Percentiles rank a stretch among this genome's conserved stretches.
Evolutionary conservation across 2,797 vertebrate genomes (phyloP).

Genomic region (Clarias fuscus): DNA sequence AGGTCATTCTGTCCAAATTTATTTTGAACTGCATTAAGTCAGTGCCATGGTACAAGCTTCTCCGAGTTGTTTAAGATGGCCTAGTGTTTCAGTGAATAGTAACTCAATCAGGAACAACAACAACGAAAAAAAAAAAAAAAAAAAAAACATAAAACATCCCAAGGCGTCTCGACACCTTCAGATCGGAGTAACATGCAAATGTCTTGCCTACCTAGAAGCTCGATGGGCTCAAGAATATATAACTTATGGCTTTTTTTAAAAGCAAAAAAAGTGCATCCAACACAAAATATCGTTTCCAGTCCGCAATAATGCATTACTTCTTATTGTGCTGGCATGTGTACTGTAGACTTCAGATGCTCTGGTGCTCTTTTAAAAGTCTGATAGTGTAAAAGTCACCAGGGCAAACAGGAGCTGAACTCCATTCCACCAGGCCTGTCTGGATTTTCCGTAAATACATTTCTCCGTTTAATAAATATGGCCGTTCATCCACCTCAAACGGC

Average conservation of each 20-base stretch:
- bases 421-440: conserved; percentile 61
- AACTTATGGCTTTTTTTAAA: conserved; percentile 86
- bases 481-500: conserved; percentile 46
- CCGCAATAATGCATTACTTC: conserved; percentile 62
- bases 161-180: conserved; percentile 68
- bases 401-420: conserved; percentile 55
- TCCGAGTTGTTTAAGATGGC: conserved; percentile 71
- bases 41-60: conserved; percentile 80
- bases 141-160: conserved; percentile 62
- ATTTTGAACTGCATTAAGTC: conserved; percentile 76
- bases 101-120: conserved; percentile 51
- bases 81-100: conserved; percentile 60
- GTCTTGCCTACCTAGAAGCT: conserved; percentile 74
- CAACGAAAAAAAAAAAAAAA: conserved; percentile 50
- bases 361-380: conserved; percentile 43
- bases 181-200: conserved; percentile 80
- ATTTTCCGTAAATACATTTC: conserved; percentile 60
- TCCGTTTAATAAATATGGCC: conserved; percentile 78
- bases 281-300: conserved; percentile 73
- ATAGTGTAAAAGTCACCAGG: conserved; percentile 25
- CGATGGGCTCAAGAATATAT: conserved; percentile 69
- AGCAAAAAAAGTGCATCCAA: conserved; percentile 87
- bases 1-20: conserved; percentile 76
- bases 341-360: conserved; percentile 52
- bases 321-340: conserved; percentile 55